Base-by-base conservation (phyloP, 2,888 invertebrate genomes). In the Homarus gammarus region DNA sequence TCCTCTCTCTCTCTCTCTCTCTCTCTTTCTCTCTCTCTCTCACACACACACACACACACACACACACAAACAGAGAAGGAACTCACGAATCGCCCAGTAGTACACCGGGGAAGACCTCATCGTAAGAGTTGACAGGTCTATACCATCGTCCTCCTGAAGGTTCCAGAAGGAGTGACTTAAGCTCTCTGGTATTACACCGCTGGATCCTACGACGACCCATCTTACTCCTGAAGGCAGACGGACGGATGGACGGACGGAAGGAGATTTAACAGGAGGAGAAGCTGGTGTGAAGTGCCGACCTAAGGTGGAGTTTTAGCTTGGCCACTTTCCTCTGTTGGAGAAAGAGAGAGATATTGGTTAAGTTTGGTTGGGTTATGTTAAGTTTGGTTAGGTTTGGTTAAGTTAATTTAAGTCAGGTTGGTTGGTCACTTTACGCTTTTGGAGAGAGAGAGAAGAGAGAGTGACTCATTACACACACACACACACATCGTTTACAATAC, bases 11-110 rank as follows among this genome's bases (percentile, higher is more conserved):
- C n/a, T n/a, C n/a, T n/a, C n/a, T n/a, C n/a, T n/a, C n/a, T n/a
- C n/a, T n/a, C n/a, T n/a, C n/a, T n/a, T n/a, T n/a, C n/a, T n/a
- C n/a, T n/a, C n/a, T n/a, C n/a, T n/a, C n/a, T n/a, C n/a, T 5
- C n/a, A 8, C 6, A n/a, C 3, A 27, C 12, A 33, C 72, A 18
- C 12, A n/a, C 8, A 27, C 70, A 68, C 10, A 27, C 22, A 8
- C 31, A 68, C 12, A 15, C 31, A 22, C 27, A 22, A 75, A 27
- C 15, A 40, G 36, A 2, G n/a, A n/a, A n/a, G n/a, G n/a, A n/a
- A 91, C 91, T 91, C 70, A 92, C 92, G 83, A 83, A 61, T 91
- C 92, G 0, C 92, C 91, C 12, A 92, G 88, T 33, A 91, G 78
- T 40, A 92, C 81, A 15, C 92, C 92, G 10, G 90, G 91, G 86